Evolutionary conservation across 2,113 vertebrate genomes (phyloP).

Genomic region (Spilogale gracilis): DNA sequence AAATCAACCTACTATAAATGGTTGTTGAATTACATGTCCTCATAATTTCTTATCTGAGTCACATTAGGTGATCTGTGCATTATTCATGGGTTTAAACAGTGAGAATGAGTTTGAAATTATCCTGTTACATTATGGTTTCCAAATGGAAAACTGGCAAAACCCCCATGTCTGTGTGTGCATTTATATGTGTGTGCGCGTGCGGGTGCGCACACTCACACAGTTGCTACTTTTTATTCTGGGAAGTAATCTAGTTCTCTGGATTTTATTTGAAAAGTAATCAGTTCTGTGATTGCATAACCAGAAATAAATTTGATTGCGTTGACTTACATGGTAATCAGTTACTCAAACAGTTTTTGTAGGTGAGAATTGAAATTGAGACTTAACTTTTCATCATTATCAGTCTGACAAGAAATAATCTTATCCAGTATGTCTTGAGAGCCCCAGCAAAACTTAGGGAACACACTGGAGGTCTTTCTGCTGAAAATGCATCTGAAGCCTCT

Average conservation of each 20-base stretch:
- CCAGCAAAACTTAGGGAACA: constrained; percentile 35
- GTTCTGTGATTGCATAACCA: constrained; percentile 68
- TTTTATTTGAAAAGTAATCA: constrained; percentile 75
- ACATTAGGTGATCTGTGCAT: constrained; percentile 37
- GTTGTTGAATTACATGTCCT: background rate
- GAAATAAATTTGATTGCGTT: constrained; percentile 71
- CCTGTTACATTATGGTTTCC: background rate
- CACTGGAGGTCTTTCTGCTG: background rate
- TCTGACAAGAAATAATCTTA: constrained; percentile 45
- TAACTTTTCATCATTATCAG: constrained; percentile 46
- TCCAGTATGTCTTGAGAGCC: constrained; percentile 24
- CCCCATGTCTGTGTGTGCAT: rapidly evolving
- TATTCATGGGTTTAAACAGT: constrained; percentile 38
- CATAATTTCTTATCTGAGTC: constrained; percentile 63
- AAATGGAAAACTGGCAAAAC: background rate
- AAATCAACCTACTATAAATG: constrained; percentile 57
- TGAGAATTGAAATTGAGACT: constrained; percentile 62
- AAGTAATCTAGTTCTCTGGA: constrained; percentile 9
- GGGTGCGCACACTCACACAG: rapidly evolving
- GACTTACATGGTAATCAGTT: constrained; percentile 59
- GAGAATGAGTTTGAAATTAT: background rate
- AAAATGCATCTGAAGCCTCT: background rate
- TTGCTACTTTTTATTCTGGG: constrained; percentile 59
- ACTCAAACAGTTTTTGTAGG: constrained; percentile 63
- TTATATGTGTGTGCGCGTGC: rapidly evolving